Conservation (phyloP, 2,888 invertebrate genomes). For the Spialia ferax region DNA sequence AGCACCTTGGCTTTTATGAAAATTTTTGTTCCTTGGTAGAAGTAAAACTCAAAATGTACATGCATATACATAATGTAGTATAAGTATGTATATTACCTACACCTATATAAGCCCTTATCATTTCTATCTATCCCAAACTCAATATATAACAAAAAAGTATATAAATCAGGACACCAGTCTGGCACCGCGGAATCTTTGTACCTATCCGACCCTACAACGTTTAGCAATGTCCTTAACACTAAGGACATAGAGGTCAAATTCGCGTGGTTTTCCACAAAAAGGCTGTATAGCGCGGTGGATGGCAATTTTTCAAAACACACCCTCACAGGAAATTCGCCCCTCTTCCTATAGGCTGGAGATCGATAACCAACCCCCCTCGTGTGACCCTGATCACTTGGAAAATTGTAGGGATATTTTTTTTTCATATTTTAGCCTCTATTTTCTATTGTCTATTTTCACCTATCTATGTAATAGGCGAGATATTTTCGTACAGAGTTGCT, state of each 20-base stretch:
- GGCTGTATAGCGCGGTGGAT: slow-evolving; percentile 64
- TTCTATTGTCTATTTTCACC: not conserved
- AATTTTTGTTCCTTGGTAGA: too few species aligned
- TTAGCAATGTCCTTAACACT: slow-evolving; percentile 3
- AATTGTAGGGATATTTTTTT: slow-evolving; percentile 43
- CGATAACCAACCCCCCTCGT: slow-evolving; percentile 76
- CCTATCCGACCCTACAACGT: not conserved
- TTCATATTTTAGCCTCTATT: not conserved
- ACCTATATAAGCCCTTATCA: not conserved
- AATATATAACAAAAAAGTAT: slow-evolving; percentile 10
- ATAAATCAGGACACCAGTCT: slow-evolving; percentile 18
- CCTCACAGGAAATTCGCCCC: slow-evolving; percentile 74
- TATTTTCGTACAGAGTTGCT: too few species aligned
- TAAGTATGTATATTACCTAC: not conserved
- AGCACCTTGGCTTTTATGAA: too few species aligned
- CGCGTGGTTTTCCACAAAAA: slow-evolving; percentile 49
- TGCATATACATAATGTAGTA: not conserved
- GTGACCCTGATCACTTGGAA: slow-evolving; percentile 66
- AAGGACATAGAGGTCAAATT: slow-evolving; percentile 44
- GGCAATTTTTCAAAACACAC: slow-evolving; percentile 86
- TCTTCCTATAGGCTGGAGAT: slow-evolving; percentile 80
- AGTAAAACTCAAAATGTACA: too few species aligned
- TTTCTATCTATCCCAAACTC: not conserved
- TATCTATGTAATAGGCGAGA: too few species aligned
- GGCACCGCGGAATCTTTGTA: slow-evolving; percentile 12